Conservation (phyloP, 2,797 vertebrate species). For the Triplophysa yarkandensis region DNA sequence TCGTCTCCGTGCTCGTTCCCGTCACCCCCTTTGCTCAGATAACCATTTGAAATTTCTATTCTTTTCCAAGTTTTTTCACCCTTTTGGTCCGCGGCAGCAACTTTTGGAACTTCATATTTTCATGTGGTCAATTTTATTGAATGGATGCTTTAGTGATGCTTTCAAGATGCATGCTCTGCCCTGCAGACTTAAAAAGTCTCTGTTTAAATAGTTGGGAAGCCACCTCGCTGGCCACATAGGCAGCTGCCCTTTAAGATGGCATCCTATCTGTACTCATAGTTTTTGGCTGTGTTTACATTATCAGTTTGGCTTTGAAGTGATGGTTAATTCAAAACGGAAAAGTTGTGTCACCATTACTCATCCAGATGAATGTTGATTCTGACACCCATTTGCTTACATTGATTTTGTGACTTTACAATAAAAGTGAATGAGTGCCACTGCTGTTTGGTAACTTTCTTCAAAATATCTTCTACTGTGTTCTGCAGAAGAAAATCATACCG, state of each 20-base stretch:
- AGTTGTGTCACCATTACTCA: no score
- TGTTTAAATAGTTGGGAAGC: not conserved
- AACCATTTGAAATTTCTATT: slow-evolving; percentile 43
- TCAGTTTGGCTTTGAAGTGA: no score
- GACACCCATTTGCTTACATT: no score
- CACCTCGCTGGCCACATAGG: not conserved
- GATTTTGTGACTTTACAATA: no score
- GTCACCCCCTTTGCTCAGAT: slow-evolving; percentile 49
- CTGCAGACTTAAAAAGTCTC: not conserved
- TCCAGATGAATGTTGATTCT: no score
- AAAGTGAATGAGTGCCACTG: no score
- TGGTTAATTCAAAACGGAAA: no score
- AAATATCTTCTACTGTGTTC: no score
- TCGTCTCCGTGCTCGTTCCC: slow-evolving; percentile 53
- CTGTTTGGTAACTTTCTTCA: no score
- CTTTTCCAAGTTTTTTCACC: slow-evolving; percentile 9
- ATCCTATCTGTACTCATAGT: not conserved
- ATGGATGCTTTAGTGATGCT: not conserved
- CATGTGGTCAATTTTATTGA: not conserved
- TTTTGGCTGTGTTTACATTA: no score
- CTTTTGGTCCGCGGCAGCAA: not conserved
- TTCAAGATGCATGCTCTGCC: not conserved
- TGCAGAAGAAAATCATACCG: no score
- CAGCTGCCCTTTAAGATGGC: no score
- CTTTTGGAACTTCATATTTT: not conserved